These are phyloP conservation scores for Agonopterix subpropinquella DNA, from an alignment of 2,888 invertebrate species.

Conservation along the genomic window DNA sequence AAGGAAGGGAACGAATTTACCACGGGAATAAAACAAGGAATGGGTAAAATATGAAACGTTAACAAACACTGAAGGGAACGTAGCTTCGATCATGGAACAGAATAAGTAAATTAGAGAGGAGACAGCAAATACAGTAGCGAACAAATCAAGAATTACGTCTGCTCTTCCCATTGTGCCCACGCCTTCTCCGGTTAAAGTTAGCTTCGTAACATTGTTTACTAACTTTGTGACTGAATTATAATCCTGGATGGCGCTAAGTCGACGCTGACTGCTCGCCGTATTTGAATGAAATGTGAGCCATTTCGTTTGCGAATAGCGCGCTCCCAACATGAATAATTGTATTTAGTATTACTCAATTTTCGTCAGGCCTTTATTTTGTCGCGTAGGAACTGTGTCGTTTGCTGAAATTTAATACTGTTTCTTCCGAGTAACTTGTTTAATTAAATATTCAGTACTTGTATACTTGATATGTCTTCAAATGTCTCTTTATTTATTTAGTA, in stretches of 20 bases:
- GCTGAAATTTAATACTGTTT: background rate
- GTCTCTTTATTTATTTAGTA: no score
- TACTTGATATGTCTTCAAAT: no score
- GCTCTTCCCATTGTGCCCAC: background rate
- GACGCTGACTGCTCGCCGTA: conserved; percentile 16
- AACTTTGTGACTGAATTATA: conserved; percentile 30
- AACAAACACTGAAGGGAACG: background rate
- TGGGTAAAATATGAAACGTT: background rate
- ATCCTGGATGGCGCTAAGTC: conserved; percentile 17
- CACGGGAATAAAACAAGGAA: conserved; percentile 15
- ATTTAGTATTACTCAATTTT: background rate
- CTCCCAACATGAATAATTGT: background rate
- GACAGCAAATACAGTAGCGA: background rate
- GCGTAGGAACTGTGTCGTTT: background rate
- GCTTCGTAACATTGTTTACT: conserved; percentile 6
- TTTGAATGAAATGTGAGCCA: conserved; percentile 30
- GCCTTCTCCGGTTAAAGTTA: background rate
- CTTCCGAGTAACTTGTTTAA: background rate
- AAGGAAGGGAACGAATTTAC: conserved; percentile 16
- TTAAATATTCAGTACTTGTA: background rate
- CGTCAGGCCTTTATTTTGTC: background rate
- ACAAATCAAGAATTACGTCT: background rate
- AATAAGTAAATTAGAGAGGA: no score
- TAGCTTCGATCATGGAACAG: no score
- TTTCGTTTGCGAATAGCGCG: conserved; percentile 1